Percentiles rank a stretch among this genome's conserved stretches.
Conservation (phyloP, 2,888 invertebrate species). For the Drosophila robusta region DNA sequence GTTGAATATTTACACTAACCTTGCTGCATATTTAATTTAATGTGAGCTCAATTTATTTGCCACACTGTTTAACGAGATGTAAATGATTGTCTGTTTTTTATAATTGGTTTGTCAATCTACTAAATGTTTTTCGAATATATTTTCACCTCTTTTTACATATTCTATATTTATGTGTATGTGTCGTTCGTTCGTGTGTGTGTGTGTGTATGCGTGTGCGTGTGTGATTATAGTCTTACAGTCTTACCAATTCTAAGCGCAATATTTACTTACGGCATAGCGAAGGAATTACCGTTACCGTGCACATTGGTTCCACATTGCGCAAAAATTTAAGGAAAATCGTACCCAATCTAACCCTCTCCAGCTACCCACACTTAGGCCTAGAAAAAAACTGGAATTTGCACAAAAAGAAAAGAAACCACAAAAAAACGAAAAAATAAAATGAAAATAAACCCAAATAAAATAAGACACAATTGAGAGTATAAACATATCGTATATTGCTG, state of each 20-base stretch:
- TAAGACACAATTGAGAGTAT: slow-evolving; percentile 20
- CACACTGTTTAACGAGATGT: slow-evolving; percentile 74
- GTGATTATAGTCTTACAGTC: slow-evolving; percentile 54
- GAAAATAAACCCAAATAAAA: slow-evolving; percentile 10
- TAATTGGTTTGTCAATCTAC: slow-evolving; percentile 77
- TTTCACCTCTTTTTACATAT: slow-evolving; percentile 58
- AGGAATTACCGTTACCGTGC: slow-evolving; percentile 30
- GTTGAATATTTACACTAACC: slow-evolving; percentile 60
- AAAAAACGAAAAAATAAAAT: slow-evolving; percentile 10
- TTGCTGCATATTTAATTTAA: slow-evolving; percentile 73
- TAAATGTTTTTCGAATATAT: slow-evolving; percentile 74
- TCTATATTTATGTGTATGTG: slow-evolving; percentile 60
- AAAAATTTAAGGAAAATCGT: slow-evolving; percentile 18
- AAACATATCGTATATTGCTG: slow-evolving; percentile 37
- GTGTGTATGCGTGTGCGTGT: slow-evolving; percentile 28
- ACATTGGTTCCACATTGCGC: slow-evolving; percentile 66
- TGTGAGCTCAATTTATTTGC: slow-evolving; percentile 75
- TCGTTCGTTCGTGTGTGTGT: slow-evolving; percentile 32
- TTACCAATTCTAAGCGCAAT: slow-evolving; percentile 34
- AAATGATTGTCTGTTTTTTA: slow-evolving; percentile 73
- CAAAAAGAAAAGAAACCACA: slow-evolving; percentile 4
- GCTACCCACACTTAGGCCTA: slow-evolving; percentile 23
- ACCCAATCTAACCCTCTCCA: slow-evolving; percentile 25
- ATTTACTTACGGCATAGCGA: slow-evolving; percentile 27
- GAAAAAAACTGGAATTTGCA: slow-evolving; percentile 77